Evolutionary conservation across 2,113 vertebrate species (phyloP).

Genomic region (Gymnocephalus cernua): DNA sequence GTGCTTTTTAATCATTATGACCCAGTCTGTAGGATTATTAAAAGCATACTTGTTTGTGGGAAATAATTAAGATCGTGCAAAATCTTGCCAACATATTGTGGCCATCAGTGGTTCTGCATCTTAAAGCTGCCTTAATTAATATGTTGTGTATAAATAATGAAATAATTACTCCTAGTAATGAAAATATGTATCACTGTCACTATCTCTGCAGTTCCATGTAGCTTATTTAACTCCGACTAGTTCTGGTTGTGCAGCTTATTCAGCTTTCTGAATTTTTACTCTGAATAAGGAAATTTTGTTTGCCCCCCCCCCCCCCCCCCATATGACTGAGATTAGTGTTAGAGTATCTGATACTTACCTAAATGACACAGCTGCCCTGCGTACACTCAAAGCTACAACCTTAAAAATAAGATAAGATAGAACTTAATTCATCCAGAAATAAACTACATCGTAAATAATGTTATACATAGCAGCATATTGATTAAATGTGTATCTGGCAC

Average conservation of each 20-base stretch:
- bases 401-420: neutral
- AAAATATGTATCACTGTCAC: neutral
- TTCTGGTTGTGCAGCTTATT: neutral
- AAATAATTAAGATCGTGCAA: neutral
- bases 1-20: neutral
- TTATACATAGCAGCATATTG: neutral
- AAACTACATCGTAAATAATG: neutral
- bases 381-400: neutral
- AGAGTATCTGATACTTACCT: too few relatives aligned
- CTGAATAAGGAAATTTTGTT: too few relatives aligned
- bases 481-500: neutral
- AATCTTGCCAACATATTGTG: neutral
- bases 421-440: neutral
- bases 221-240: neutral
- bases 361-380: neutral
- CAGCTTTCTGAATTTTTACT: too few relatives aligned
- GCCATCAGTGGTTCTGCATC: neutral
- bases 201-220: neutral
- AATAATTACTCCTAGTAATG: too few relatives aligned
- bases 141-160: neutral
- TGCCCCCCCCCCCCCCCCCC: too few relatives aligned
- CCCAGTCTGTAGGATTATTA: neutral
- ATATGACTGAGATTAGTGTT: too few relatives aligned
- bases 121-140: constrained; percentile 1
- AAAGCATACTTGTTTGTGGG: neutral